Base-by-base conservation (phyloP, 1,140 invertebrate species). In the Subanguina moxae region DNA sequence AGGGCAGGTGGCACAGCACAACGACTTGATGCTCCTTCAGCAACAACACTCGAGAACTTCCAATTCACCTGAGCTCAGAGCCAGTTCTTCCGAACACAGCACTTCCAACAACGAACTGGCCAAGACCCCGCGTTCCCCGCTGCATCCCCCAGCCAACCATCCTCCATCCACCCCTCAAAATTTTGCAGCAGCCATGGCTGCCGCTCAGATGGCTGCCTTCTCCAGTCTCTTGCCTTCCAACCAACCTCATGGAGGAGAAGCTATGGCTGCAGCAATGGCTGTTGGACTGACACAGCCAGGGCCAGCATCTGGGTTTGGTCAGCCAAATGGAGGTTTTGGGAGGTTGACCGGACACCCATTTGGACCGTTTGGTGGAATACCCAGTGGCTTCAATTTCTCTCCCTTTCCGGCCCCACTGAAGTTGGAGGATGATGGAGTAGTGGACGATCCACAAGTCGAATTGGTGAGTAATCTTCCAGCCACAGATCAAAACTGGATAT, bases 371-470 rank as follows among this genome's bases (percentile, higher is more conserved):
- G 48, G 48, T 52, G 48, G 48, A 19, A 21, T 52, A 8, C 48
- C 48, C n/a, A 15, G 48, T 15, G 15, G 48, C n/a, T 52, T 52
- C 11, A 38, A 38, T 11, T 38, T 38, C 8, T 56, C 57, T 48
- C 70, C 68, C 13, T 71, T 71, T 61, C 27, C 38, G 8, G 19
- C 28, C 8, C 19, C 19, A 27, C 19, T 73, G 17, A 59, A 11
- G n/a, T 19, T 58, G 17, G 38, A 66, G 5, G 70, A 71, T 43
- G 69, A 71, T 61, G 69, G 69, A n/a, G n/a, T 71, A 0, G 61
- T 28, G 21, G 69, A 71, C 45, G 62, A 73, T 28, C 69, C 69
- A 19, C n/a, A 61, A 38, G 71, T 71, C 23, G 71, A 71, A 64
- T 57, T 71, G 32, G 32, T 38, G 11, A 38, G 32, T 38, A n/a